Conservation (phyloP, 2,888 invertebrate species). For the Eilema griseolum region DNA sequence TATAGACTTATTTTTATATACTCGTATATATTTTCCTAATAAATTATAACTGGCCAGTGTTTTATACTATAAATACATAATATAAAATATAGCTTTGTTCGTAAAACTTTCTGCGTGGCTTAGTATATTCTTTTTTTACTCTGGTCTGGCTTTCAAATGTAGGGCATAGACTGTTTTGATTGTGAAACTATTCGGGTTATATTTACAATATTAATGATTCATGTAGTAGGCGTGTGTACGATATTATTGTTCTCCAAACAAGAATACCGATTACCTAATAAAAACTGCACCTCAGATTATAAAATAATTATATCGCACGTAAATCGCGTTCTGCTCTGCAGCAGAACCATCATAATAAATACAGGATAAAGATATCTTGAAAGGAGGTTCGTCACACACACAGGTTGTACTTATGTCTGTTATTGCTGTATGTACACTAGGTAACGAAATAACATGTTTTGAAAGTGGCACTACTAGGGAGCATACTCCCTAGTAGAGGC, state of each 20-base stretch:
- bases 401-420: no score
- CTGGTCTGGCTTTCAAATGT: constrained; percentile 32
- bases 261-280: neutral
- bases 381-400: no score
- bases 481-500: no score
- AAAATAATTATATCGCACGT: no score
- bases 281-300: neutral
- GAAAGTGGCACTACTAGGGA: no score
- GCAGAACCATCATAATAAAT: no score
- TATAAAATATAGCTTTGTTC: neutral
- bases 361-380: no score
- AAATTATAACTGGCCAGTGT: neutral
- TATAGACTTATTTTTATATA: neutral
- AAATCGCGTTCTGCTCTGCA: no score
- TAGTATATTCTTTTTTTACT: constrained; percentile 17
- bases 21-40: neutral
- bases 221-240: neutral
- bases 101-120: neutral
- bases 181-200: neutral
- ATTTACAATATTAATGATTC: constrained; percentile 5
- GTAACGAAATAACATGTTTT: no score
- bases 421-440: no score
- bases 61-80: neutral
- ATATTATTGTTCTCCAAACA: neutral
- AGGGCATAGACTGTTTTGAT: constrained; percentile 3